Evolutionary conservation across 2,888 invertebrate genomes (phyloP).

Genomic region (Prosopocoilus inquinatus): DNA sequence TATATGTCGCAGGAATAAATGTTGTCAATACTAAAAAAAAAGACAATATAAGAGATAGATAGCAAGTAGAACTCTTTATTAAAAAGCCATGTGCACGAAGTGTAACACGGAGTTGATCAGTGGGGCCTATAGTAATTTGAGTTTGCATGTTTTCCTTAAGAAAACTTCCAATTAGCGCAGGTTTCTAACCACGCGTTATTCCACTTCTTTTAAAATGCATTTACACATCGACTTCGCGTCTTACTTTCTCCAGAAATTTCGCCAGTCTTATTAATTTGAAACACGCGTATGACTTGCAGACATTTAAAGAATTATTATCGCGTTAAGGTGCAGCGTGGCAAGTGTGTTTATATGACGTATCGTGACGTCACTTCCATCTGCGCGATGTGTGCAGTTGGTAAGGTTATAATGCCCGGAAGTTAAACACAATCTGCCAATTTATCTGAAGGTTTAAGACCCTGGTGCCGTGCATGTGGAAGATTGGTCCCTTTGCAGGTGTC

Average conservation of each 20-base stretch:
- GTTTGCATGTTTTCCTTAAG: conserved; percentile 20
- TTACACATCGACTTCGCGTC: conserved; percentile 1
- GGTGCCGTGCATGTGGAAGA: conserved; percentile 10
- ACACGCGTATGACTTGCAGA: too few relatives aligned
- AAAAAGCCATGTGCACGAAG: too few relatives aligned
- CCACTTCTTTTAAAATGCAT: conserved; percentile 7
- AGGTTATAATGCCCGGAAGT: conserved; percentile 13
- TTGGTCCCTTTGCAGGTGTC: conserved; percentile 18
- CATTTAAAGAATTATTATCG: too few relatives aligned
- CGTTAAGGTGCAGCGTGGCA: conserved; percentile 15
- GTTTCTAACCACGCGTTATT: conserved; percentile 24
- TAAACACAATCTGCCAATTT: conserved; percentile 32
- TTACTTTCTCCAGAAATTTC: too few relatives aligned
- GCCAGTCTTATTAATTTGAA: too few relatives aligned
- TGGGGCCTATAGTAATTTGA: conserved; percentile 11
- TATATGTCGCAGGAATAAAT: too few relatives aligned
- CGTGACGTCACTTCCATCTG: conserved; percentile 32
- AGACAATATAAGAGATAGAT: too few relatives aligned
- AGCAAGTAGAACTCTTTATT: too few relatives aligned
- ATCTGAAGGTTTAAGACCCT: conserved; percentile 17
- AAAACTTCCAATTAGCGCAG: conserved; percentile 21
- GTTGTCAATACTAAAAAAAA: too few relatives aligned
- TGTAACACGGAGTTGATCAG: too few relatives aligned
- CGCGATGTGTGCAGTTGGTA: conserved; percentile 27
- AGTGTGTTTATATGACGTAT: conserved; percentile 28